Conservation (phyloP, 2,113 vertebrate genomes). For the Grammomys surdaster region DNA sequence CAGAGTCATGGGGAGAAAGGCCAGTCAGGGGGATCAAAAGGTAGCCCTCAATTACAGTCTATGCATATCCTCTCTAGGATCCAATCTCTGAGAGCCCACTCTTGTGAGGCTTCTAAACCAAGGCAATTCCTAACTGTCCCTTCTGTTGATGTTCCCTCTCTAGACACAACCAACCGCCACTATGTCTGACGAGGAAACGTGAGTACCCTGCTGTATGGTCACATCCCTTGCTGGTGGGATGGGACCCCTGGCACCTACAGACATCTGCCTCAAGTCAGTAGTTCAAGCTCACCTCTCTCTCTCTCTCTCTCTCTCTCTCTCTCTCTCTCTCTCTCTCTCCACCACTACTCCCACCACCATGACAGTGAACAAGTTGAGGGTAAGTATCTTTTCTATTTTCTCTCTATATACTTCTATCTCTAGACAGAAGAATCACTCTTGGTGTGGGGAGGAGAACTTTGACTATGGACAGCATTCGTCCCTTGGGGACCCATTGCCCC, state of each 20-base stretch:
- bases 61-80: not conserved
- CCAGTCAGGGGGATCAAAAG: not conserved
- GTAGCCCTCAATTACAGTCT: not conserved
- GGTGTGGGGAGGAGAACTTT: not conserved
- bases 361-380: slow-evolving; percentile 93
- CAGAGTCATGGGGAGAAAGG: not conserved
- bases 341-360: not conserved
- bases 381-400: slow-evolving; percentile 85
- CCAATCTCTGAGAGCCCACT: not conserved
- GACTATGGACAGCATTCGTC: fast-evolving
- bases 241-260: not conserved
- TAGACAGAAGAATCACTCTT: fast-evolving
- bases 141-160: slow-evolving; percentile 40
- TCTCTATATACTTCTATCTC: not conserved
- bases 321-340: not conserved
- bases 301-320: not conserved
- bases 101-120: not conserved
- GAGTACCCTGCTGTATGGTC: slow-evolving; percentile 83
- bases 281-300: not conserved
- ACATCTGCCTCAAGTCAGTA: not conserved
- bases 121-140: not conserved
- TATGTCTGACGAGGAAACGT: slow-evolving; percentile 98
- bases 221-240: not conserved
- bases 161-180: slow-evolving; percentile 87
- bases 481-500: not conserved